Percentiles rank a stretch among this genome's conserved stretches.
phyloP scores from a whole-genome alignment of 2,113 vertebrate species.

The Pithys albifrons region DNA sequence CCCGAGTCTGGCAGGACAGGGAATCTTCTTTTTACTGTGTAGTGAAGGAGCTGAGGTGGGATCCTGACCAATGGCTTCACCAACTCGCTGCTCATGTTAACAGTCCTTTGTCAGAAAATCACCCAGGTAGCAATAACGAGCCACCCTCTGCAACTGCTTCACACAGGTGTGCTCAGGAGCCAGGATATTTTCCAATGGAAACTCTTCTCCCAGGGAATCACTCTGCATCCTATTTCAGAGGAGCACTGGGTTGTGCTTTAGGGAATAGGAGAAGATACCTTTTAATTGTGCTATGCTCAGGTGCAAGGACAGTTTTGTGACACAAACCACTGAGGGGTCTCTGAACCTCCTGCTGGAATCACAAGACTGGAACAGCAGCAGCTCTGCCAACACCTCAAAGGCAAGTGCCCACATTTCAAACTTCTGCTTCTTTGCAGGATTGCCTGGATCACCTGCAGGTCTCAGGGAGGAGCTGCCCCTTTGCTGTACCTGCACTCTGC shows the following conservation, averaged over 20 bases:
- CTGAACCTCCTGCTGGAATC: background rate
- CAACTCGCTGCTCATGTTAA: background rate
- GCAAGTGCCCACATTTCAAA: background rate
- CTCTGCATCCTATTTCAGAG: background rate
- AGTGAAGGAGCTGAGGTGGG: background rate
- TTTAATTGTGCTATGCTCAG: background rate
- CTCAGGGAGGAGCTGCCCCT: background rate
- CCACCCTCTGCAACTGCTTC: background rate
- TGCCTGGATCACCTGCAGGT: background rate
- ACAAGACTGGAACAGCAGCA: background rate
- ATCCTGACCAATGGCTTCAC: background rate
- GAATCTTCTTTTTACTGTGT: background rate
- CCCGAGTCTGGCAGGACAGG: background rate
- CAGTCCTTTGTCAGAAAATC: background rate
- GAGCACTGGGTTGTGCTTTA: background rate
- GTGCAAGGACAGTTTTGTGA: background rate
- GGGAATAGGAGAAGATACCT: background rate
- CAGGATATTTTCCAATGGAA: constrained; percentile 24
- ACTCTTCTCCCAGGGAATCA: constrained; percentile 27
- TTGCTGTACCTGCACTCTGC: background rate
- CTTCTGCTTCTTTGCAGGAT: background rate
- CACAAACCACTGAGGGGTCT: background rate
- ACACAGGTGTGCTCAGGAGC: background rate
- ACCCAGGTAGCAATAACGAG: background rate
- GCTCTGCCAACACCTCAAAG: background rate